These are phyloP conservation scores for Arvicola amphibius DNA, from an alignment of 2,797 vertebrate genomes.

Conservation along the genomic window DNA sequence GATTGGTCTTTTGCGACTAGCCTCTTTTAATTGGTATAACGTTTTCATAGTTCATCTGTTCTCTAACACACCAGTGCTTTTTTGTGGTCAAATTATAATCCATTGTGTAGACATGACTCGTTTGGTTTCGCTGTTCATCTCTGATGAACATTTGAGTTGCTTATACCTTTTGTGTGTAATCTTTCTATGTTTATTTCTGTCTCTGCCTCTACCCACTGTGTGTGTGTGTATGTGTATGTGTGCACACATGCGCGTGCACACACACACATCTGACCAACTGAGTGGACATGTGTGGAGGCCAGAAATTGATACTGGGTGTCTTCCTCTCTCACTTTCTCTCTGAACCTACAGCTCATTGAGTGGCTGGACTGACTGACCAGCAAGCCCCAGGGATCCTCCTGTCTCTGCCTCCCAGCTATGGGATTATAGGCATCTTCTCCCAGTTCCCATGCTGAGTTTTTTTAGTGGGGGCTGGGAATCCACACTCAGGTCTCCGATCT, in stretches of 20 bases:
- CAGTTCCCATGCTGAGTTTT: background rate
- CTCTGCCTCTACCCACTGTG: background rate
- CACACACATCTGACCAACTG: too few relatives aligned
- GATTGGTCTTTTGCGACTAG: background rate
- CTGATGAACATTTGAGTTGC: background rate
- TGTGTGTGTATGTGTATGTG: background rate
- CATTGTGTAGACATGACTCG: background rate
- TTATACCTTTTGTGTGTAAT: background rate
- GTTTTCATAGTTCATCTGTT: constrained; percentile 26
- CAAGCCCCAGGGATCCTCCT: background rate
- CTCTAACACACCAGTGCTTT: background rate
- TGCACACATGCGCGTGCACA: background rate
- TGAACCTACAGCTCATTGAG: background rate
- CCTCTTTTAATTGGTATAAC: background rate
- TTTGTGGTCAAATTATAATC: background rate
- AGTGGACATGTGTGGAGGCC: background rate
- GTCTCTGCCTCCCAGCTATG: background rate
- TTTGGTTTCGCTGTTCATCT: background rate
- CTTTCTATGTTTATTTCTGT: background rate
- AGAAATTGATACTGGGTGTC: background rate
- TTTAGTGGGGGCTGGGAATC: background rate
- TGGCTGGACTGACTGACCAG: background rate
- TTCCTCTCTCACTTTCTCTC: background rate
- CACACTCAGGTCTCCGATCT: background rate
- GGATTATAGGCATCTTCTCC: background rate